phyloP scores from a whole-genome alignment of 2,797 vertebrate species.

The Typhlichthys eigenmanni region DNA sequence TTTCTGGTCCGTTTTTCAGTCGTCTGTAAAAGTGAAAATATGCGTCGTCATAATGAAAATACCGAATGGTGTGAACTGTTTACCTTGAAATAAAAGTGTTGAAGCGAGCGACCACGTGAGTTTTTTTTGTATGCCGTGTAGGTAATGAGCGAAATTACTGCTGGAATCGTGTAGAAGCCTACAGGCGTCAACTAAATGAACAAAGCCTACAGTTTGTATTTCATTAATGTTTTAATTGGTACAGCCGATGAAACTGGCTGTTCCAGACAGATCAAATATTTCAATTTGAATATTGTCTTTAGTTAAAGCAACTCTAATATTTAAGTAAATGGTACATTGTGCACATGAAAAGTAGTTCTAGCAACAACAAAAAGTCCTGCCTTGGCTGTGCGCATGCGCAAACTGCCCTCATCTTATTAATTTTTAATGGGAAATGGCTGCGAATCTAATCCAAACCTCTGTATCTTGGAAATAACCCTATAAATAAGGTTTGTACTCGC shows the following conservation, averaged over 20 bases:
- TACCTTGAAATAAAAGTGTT: too few species aligned
- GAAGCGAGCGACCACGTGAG: too few species aligned
- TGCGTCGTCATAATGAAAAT: too few species aligned
- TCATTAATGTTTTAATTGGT: slow-evolving; percentile 16
- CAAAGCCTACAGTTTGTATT: slow-evolving; percentile 52
- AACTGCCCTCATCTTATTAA: slow-evolving; percentile 71
- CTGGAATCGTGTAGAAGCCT: background rate
- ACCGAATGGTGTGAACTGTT: too few species aligned
- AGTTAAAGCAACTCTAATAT: too few species aligned
- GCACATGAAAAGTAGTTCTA: slow-evolving; percentile 2
- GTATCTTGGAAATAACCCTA: slow-evolving; percentile 53
- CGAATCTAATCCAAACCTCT: slow-evolving; percentile 75
- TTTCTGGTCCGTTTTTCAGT: slow-evolving; percentile 15
- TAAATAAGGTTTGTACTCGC: slow-evolving; percentile 3
- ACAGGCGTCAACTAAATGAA: slow-evolving; percentile 43
- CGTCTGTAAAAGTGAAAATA: slow-evolving; percentile 9
- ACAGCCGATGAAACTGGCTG: slow-evolving; percentile 1
- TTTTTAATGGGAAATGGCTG: slow-evolving; percentile 84
- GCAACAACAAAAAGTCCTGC: slow-evolving; percentile 34
- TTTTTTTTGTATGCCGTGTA: too few species aligned
- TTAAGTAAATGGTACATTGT: background rate
- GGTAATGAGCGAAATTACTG: background rate
- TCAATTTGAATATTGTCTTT: too few species aligned
- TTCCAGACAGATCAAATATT: too few species aligned
- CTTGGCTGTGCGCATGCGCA: slow-evolving; percentile 69